Evolutionary conservation across 2,113 vertebrate genomes (phyloP).

Genomic region (Alethe diademata): DNA sequence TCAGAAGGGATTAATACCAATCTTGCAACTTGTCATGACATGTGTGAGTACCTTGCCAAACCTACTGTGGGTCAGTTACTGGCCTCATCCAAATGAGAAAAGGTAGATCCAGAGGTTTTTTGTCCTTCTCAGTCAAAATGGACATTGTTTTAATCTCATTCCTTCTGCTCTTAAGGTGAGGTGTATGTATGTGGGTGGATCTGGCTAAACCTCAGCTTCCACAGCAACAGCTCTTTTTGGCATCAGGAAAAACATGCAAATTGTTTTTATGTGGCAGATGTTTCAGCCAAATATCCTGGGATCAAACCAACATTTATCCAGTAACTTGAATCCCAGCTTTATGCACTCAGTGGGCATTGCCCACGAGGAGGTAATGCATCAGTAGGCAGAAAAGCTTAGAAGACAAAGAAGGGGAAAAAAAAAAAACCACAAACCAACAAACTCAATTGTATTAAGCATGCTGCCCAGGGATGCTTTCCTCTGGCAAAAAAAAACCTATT

Average conservation of each 20-base stretch:
- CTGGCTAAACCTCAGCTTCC: not conserved
- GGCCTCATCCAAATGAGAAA: not conserved
- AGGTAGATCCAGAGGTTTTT: not conserved
- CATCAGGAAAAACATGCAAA: not conserved
- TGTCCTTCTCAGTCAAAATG: not conserved
- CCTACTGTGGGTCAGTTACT: not conserved
- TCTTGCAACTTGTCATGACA: not conserved
- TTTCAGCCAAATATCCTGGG: conserved; percentile 3
- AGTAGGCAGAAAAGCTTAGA: not conserved
- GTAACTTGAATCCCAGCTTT: not conserved
- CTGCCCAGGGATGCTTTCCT: not conserved
- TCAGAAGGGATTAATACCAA: not conserved
- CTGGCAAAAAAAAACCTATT: not conserved
- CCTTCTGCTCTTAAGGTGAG: not conserved
- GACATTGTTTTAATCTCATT: not conserved
- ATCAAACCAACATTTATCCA: conserved; percentile 4
- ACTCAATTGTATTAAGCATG: not conserved
- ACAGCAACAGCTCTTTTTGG: not conserved
- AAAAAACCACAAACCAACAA: not conserved
- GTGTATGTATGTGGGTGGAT: not conserved
- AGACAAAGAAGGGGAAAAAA: not conserved
- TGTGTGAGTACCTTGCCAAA: not conserved
- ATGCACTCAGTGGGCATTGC: not conserved
- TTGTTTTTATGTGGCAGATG: not conserved
- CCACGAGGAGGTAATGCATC: not conserved